Evolutionary conservation across 2,888 invertebrate genomes (phyloP), one percentile per base, ranked within the genome.

Genomic region (Thymelicus sylvestris): DNA sequence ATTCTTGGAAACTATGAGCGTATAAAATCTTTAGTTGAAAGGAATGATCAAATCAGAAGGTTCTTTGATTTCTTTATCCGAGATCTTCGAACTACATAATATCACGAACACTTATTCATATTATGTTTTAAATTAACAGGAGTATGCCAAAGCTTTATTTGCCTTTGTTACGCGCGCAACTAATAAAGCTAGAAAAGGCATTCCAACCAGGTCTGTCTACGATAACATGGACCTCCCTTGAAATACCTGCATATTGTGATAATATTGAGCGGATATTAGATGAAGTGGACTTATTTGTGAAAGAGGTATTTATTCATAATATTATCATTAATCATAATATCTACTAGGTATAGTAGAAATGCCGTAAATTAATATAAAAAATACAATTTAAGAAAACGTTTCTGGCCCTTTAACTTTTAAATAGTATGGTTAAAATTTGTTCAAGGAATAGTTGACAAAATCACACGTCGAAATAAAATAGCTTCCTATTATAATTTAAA

Each of bases 201-300:
- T 95, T 98, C 75, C 95, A 96, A 85, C 96, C 97, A 0, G 97
- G 96, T 0, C 87, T 97, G 12, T 96, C 96, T 0, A 95, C 96
- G 0, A 95, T 97, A 19, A 97, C 97, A 0, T 98, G 98, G 98
- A 95, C 97, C 0, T 97, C 97, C 0, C 94, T 97, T 77, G 96
- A 96, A 81, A 95, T 97, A 76, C 94, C 95, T 0, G 86, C 95
- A 47, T 96, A 95, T 80, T 96, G 95, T 78, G 89, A 91, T 0
- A 88, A 92, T 24, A 95, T 97, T 52, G 91, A 91, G 68, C 79
- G 77, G 0, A 91, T 94, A 24, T 86, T 97, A 19, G 94, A 95
- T 68, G 94, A 95, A 79, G 95, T 97, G 0, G 95, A 96, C 77
- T 92, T 95, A 75, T 96, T 96, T 82, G 91, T 95, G 0, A 96